Evolutionary conservation across 2,888 invertebrate genomes (phyloP).

Genomic region (Cacoxenus indagator): DNA sequence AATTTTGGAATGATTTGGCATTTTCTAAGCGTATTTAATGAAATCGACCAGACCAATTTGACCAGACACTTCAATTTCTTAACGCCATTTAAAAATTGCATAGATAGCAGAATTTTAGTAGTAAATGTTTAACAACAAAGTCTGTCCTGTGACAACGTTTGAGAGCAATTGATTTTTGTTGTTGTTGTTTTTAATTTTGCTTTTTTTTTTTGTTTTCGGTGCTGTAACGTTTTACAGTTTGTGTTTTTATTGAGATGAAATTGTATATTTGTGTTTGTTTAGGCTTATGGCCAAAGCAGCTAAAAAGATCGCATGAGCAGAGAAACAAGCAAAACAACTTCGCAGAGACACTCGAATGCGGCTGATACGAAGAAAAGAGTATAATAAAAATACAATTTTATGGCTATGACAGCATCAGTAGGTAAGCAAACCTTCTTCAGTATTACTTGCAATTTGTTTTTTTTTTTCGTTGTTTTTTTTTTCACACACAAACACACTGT

Average conservation of each 20-base stretch:
- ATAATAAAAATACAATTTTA: slow-evolving; percentile 51
- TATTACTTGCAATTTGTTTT: slow-evolving; percentile 1
- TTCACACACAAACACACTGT: slow-evolving; percentile 8
- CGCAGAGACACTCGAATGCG: slow-evolving; percentile 23
- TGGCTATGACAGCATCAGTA: slow-evolving; percentile 50
- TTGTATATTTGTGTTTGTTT: slow-evolving; percentile 55
- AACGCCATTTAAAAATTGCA: too few relatives aligned
- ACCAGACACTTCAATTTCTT: too few relatives aligned
- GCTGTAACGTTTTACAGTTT: background rate
- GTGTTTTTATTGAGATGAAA: slow-evolving; percentile 40
- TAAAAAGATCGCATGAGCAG: slow-evolving; percentile 47
- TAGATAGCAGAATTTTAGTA: too few relatives aligned
- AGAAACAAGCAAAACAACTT: slow-evolving; percentile 37
- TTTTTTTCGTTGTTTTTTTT: background rate
- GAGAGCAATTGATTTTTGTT: slow-evolving; percentile 4
- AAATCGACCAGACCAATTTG: too few relatives aligned
- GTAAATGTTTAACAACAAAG: background rate
- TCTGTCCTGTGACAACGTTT: background rate
- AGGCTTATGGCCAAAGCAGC: slow-evolving; percentile 54
- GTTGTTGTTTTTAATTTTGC: slow-evolving; percentile 8
- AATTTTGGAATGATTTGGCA: too few relatives aligned
- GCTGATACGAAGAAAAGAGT: slow-evolving; percentile 21
- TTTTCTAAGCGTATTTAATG: too few relatives aligned
- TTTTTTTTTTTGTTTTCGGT: background rate
- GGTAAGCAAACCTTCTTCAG: slow-evolving; percentile 28